Evolutionary conservation across 2,888 invertebrate species (phyloP).

Genomic region (Congeria kusceri): DNA sequence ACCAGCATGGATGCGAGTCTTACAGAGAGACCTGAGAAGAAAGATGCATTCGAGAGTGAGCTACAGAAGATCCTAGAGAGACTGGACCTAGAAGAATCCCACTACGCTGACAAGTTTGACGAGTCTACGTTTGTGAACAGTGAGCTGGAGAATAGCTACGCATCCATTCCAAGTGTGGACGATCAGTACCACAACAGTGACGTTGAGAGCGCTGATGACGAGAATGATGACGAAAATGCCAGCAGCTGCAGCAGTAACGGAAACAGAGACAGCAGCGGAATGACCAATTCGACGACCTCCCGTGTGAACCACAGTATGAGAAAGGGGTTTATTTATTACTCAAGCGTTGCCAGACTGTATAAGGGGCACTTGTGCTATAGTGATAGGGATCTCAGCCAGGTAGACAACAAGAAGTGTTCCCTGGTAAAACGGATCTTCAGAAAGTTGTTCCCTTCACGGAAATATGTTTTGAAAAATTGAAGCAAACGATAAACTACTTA

Average conservation of each 20-base stretch:
- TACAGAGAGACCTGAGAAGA: no score
- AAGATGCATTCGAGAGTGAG: no score
- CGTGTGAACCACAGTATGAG: conserved; percentile 13
- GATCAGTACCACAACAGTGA: not conserved
- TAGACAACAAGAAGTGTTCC: conserved; percentile 6
- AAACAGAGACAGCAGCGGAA: not conserved
- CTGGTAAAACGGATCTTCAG: conserved; percentile 25
- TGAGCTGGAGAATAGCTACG: not conserved
- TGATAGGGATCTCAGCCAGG: not conserved
- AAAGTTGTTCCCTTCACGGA: conserved; percentile 34
- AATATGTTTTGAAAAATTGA: conserved; percentile 26
- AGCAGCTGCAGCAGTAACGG: no score
- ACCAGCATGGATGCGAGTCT: not conserved
- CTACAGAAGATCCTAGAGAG: no score
- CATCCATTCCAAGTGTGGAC: not conserved
- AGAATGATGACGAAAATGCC: not conserved
- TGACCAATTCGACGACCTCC: not conserved
- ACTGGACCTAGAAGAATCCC: no score
- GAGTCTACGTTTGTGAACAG: not conserved
- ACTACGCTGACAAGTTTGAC: no score
- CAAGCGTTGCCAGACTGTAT: conserved; percentile 19
- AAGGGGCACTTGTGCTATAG: conserved; percentile 23
- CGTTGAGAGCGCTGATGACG: not conserved
- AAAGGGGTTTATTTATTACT: conserved; percentile 37
- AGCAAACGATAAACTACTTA: no score